These are phyloP conservation scores for Phyllotreta striolata DNA, from an alignment of 2,888 invertebrate genomes.

Conservation along the genomic window DNA sequence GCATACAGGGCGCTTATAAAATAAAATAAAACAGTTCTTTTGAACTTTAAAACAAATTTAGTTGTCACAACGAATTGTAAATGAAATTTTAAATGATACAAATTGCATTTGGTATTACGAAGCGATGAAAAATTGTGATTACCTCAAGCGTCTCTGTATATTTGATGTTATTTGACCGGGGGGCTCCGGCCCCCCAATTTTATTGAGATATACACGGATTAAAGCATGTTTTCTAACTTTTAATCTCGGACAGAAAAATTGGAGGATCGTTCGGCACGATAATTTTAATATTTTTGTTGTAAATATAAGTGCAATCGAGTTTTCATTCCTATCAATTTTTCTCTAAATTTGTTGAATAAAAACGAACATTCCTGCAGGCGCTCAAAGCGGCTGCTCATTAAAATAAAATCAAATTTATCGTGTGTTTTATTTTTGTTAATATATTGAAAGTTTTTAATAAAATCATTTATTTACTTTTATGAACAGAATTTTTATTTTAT, in stretches of 20 bases:
- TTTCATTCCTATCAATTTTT: conserved; percentile 26
- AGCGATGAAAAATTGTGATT: too few species aligned
- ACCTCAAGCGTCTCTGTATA: too few species aligned
- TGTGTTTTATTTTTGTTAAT: conserved; percentile 64
- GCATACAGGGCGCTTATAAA: conserved; percentile 5
- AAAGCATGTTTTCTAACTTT: conserved; percentile 17
- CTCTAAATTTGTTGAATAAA: conserved; percentile 30
- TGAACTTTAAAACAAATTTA: not conserved
- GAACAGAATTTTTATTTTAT: not conserved
- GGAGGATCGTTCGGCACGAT: conserved; percentile 15
- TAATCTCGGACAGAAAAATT: conserved; percentile 25
- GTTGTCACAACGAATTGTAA: not conserved
- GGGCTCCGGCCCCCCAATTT: conserved; percentile 19
- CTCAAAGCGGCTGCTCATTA: conserved; percentile 59
- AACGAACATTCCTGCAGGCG: conserved; percentile 61
- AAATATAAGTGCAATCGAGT: conserved; percentile 21
- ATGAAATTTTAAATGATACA: too few species aligned
- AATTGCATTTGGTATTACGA: too few species aligned
- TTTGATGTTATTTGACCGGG: conserved; percentile 12
- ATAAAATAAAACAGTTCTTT: not conserved
- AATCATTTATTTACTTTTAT: conserved; percentile 60
- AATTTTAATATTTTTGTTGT: conserved; percentile 23
- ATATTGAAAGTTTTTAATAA: conserved; percentile 63
- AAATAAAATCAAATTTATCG: conserved; percentile 62
- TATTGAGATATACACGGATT: conserved; percentile 14